Evolutionary conservation across 2,888 invertebrate species (phyloP).

Genomic region (Marronus borbonicus): DNA sequence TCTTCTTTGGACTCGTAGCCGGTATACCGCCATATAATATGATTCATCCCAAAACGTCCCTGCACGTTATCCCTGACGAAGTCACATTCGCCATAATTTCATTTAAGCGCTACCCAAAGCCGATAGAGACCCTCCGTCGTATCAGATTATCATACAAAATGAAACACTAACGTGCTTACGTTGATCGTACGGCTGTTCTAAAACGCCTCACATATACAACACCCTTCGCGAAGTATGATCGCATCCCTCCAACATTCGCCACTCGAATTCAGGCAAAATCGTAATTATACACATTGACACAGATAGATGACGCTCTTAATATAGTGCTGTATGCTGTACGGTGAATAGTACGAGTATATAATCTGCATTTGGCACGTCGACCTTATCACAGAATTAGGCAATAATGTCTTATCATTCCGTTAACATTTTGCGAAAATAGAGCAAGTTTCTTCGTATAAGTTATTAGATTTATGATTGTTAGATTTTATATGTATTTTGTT

Average conservation of each 20-base stretch:
- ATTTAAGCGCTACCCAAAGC: conserved; percentile 34
- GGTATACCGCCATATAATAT: neutral
- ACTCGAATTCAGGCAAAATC: neutral
- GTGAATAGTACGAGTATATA: too few relatives aligned
- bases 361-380: too few relatives aligned
- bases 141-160: conserved; percentile 43
- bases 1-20: too few relatives aligned
- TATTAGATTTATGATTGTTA: too few relatives aligned
- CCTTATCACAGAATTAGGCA: too few relatives aligned
- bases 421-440: too few relatives aligned
- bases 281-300: too few relatives aligned
- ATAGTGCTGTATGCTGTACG: too few relatives aligned
- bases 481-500: too few relatives aligned
- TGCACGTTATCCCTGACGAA: neutral
- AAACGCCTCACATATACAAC: neutral
- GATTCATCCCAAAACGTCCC: conserved; percentile 7
- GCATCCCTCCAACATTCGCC: neutral
- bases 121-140: conserved; percentile 25
- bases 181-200: neutral
- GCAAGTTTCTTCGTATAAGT: too few relatives aligned
- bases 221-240: neutral
- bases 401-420: too few relatives aligned
- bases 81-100: conserved; percentile 24
- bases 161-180: conserved; percentile 1
- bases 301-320: too few relatives aligned